Evolutionary conservation across 2,888 invertebrate genomes (phyloP).

Genomic region (Stratiomys singularior): DNA sequence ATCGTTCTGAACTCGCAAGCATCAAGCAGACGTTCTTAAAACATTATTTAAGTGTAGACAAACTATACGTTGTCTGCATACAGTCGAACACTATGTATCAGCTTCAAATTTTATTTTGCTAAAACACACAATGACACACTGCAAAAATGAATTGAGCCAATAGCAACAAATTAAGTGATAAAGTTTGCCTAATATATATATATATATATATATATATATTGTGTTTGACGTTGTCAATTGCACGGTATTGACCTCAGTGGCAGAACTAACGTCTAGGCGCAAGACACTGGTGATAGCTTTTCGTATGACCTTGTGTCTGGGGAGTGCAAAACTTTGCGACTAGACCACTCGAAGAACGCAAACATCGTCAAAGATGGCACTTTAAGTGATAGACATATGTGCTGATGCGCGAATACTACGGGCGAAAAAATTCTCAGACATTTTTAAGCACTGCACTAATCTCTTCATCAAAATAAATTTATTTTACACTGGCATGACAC

Average conservation of each 20-base stretch:
- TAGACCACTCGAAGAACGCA: background rate
- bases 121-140: background rate
- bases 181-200: background rate
- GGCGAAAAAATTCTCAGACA: conserved; percentile 8
- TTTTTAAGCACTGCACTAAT: conserved; percentile 30
- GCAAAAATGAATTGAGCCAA: background rate
- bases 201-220: background rate
- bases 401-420: background rate
- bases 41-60: too few relatives aligned
- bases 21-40: too few relatives aligned
- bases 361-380: background rate
- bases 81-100: too few relatives aligned
- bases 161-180: background rate
- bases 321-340: background rate
- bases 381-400: background rate
- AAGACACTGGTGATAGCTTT: conserved; percentile 20
- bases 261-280: conserved; percentile 1
- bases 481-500: background rate
- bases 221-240: background rate
- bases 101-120: too few relatives aligned
- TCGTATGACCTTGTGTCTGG: conserved; percentile 35
- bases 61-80: too few relatives aligned
- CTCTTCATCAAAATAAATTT: conserved; percentile 22
- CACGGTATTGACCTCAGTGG: background rate
- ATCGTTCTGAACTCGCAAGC: too few relatives aligned